Percentiles rank a stretch among this genome's conserved stretches.
These are phyloP conservation scores for Lymantria dispar DNA, from an alignment of 2,888 invertebrate genomes.

Conservation along the genomic window DNA sequence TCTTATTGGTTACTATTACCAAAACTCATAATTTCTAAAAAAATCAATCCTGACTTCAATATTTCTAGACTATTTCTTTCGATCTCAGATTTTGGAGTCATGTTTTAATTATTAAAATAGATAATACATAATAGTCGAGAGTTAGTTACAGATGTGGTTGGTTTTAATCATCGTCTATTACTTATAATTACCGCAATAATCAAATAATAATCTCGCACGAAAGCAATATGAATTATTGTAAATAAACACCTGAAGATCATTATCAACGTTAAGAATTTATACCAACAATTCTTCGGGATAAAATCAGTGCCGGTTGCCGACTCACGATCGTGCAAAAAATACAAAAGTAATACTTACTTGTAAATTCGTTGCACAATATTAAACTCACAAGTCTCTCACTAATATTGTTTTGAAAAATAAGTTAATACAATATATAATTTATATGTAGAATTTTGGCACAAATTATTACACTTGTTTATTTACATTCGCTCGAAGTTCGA, in stretches of 20 bases:
- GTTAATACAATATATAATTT: constrained; percentile 26
- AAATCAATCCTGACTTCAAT: too few species aligned
- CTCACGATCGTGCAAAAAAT: constrained; percentile 58
- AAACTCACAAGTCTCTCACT: constrained; percentile 41
- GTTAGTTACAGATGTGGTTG: too few species aligned
- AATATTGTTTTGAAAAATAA: constrained; percentile 25
- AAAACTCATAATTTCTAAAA: too few species aligned
- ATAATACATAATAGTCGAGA: too few species aligned
- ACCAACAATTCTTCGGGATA: constrained; percentile 43
- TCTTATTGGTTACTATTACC: too few species aligned
- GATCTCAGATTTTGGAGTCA: too few species aligned
- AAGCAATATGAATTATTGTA: background rate
- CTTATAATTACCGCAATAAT: too few species aligned
- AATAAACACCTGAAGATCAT: constrained; percentile 12
- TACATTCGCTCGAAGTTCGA: constrained; percentile 66
- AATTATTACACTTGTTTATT: constrained; percentile 70
- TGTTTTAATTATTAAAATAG: too few species aligned
- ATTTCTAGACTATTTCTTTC: too few species aligned
- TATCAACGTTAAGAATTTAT: constrained; percentile 25
- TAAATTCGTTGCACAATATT: constrained; percentile 61
- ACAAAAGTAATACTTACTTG: constrained; percentile 64
- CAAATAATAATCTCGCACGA: background rate
- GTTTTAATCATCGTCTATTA: too few species aligned
- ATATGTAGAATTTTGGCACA: constrained; percentile 41
- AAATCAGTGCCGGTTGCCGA: constrained; percentile 59